Evolutionary conservation across 2,888 invertebrate genomes (phyloP), one percentile per base, ranked within the genome.

Genomic region (Pandemis heparana): DNA sequence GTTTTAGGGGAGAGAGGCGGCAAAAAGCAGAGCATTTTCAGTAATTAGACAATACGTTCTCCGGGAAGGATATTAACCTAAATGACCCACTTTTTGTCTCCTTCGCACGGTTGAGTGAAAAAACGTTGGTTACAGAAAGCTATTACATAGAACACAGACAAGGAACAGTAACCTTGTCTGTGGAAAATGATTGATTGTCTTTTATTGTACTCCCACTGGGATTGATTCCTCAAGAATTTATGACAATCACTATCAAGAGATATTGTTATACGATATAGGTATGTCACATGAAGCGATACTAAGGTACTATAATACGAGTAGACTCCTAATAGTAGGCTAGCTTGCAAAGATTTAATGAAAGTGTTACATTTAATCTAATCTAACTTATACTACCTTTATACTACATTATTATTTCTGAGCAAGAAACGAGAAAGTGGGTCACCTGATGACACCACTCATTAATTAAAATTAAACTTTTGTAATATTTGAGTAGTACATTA

Each of bases 1-100:
- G 38, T 69, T 69, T 64, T 38, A 16, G 53, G 69, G 65, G 38
- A 60, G n/a, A 18, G 38, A 65, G 46, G 43, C 66, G 53, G 73
- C 43, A 74, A 70, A 74, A 74, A 74, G 74, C 74, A 61, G 60
- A 70, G 65, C 61, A 70, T 74, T 74, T 70, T 70, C 74, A 70
- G 74, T 74, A 74, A 74, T 74, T 74, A 74, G 74, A 74, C 74
- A 74, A 74, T 74, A 74, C 74, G 65, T 74, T 74, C 65, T 74
- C 74, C 65, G 74, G 70, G 65, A 69, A 71, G 65, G 74, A 74
- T 70, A 74, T 74, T 74, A 74, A 70, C 64, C 69, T 70, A 74
- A 74, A 74, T 61, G 74, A 43, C 51, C 70, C 48, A 60, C 51
- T 74, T 74, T 74, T 74, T 70, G 74, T 74, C 74, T 68, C 68